A percentile compares a stretch with the other conserved stretches of the same genome.
Evolutionary conservation across 1,140 invertebrate species (phyloP).

Genomic region (Apolygus lucorum): DNA sequence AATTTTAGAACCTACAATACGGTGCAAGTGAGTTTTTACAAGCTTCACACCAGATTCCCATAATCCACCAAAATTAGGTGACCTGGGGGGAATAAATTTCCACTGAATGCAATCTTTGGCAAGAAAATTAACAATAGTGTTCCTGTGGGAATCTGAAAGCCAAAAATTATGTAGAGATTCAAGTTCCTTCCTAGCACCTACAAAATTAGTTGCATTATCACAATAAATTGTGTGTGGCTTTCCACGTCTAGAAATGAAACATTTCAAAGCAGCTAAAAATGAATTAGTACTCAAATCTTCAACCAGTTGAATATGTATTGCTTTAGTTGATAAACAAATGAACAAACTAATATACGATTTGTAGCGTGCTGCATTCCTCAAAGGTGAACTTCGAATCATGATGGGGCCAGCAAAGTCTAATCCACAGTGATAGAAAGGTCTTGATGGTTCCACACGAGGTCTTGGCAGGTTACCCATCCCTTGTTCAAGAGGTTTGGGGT

Average conservation of each 20-base stretch:
- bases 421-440: slow-evolving; percentile 28
- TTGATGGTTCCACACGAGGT: slow-evolving; percentile 21
- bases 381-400: slow-evolving; percentile 2
- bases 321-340: slow-evolving; percentile 34
- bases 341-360: slow-evolving; percentile 32
- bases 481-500: slow-evolving; percentile 9
- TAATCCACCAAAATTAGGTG: slow-evolving; percentile 26
- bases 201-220: slow-evolving; percentile 30
- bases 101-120: neutral
- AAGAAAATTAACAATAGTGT: neutral
- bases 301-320: slow-evolving; percentile 36
- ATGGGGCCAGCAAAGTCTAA: slow-evolving; percentile 33
- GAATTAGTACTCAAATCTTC: slow-evolving; percentile 31
- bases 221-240: slow-evolving; percentile 16
- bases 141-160: neutral
- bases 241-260: slow-evolving; percentile 34
- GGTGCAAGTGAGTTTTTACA: slow-evolving; percentile 32
- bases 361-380: neutral
- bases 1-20: neutral
- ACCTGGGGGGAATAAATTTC: slow-evolving; percentile 17
- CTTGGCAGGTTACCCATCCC: slow-evolving; percentile 30
- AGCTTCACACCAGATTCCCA: slow-evolving; percentile 36
- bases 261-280: slow-evolving; percentile 32
- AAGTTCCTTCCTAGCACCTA: slow-evolving; percentile 24
- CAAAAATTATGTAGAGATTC: neutral